Evolutionary conservation across 2,113 vertebrate species (phyloP).

Genomic region (Rissa tridactyla): DNA sequence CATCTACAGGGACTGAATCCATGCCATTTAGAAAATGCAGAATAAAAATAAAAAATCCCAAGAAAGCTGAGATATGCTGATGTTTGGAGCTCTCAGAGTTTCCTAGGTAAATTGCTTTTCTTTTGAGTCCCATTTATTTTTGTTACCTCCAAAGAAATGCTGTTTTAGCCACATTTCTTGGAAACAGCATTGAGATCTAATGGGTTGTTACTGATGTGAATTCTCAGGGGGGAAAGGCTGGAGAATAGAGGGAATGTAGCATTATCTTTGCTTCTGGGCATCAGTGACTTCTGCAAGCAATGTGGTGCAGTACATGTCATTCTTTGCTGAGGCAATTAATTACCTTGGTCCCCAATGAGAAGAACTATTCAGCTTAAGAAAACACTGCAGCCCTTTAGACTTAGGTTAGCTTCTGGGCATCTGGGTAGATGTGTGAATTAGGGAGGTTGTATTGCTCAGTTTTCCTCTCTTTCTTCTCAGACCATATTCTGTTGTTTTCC

Average conservation of each 20-base stretch:
- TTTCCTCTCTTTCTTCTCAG: not conserved
- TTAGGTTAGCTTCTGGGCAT: not conserved
- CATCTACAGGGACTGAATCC: conserved; percentile 55
- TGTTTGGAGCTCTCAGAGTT: conserved; percentile 22
- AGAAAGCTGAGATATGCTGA: conserved; percentile 45
- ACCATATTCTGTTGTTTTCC: not conserved
- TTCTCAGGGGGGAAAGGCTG: not conserved
- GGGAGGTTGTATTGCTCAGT: not conserved
- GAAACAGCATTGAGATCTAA: conserved; percentile 22
- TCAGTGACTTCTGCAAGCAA: conserved; percentile 18
- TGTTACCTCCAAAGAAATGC: conserved; percentile 59
- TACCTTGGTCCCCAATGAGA: not conserved
- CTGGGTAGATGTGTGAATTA: not conserved
- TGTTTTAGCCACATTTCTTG: conserved; percentile 39
- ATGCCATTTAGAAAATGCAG: conserved; percentile 54
- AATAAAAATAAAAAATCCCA: conserved; percentile 48
- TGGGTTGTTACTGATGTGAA: conserved; percentile 33
- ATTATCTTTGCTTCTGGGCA: conserved; percentile 39
- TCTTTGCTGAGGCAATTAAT: conserved; percentile 14
- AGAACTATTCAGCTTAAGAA: not conserved
- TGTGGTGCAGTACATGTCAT: not conserved
- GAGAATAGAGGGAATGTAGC: not conserved
- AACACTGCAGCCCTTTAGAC: not conserved
- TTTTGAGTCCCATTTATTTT: conserved; percentile 61
- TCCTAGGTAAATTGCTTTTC: conserved; percentile 50